Evolutionary conservation across 1,140 invertebrate genomes (phyloP).

Genomic region (Bathynomus jamesi): DNA sequence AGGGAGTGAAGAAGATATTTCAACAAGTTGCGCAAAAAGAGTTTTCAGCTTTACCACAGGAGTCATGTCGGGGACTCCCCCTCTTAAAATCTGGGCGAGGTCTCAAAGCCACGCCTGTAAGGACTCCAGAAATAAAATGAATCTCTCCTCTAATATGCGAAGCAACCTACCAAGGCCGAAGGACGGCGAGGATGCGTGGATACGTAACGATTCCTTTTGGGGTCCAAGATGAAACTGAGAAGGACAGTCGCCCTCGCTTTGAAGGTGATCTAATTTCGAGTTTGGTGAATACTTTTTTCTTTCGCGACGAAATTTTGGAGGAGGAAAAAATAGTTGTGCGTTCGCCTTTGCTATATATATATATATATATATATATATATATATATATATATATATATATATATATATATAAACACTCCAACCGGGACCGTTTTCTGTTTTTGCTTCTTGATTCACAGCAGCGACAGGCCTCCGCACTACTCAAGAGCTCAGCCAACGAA

Average conservation of each 20-base stretch:
- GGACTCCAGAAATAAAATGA: background rate
- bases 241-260: background rate
- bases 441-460: background rate
- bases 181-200: background rate
- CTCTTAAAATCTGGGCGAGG: background rate
- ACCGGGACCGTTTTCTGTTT: background rate
- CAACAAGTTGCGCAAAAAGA: background rate
- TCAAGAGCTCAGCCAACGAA: background rate
- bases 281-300: background rate
- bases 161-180: background rate
- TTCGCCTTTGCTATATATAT: too few species aligned
- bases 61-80: background rate
- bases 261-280: background rate
- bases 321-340: background rate
- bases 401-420: background rate
- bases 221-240: background rate
- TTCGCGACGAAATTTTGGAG: background rate
- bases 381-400: too few species aligned
- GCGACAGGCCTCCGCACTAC: background rate
- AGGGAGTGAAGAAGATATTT: too few species aligned
- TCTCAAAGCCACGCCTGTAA: background rate
- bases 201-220: background rate
- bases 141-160: background rate
- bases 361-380: too few species aligned
- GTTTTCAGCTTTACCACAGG: background rate